A percentile compares a stretch with the other conserved stretches of the same genome.
Conservation (phyloP, 2,888 invertebrate species). For the Cetonia aurata region DNA sequence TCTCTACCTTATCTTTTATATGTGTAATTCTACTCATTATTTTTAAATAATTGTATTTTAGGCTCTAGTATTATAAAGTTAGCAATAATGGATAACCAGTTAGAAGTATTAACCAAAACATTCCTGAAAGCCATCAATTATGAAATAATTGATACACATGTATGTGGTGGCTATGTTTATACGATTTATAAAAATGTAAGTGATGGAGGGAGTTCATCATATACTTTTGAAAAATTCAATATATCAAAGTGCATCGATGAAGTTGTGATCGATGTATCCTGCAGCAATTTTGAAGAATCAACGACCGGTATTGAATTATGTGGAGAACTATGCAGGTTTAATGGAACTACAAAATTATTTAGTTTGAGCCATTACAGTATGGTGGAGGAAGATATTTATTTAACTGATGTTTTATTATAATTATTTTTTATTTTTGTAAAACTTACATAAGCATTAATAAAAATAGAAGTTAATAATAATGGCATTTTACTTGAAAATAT, state of each 20-base stretch:
- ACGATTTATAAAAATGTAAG: conserved; percentile 53
- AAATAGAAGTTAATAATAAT: not conserved
- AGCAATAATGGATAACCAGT: conserved; percentile 44
- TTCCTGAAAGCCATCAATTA: conserved; percentile 44
- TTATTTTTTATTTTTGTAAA: not conserved
- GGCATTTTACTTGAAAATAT: too few relatives aligned
- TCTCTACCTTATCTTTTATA: conserved; percentile 1
- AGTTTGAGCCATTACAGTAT: conserved; percentile 17
- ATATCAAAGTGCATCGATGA: not conserved
- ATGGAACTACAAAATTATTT: not conserved
- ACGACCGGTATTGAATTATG: not conserved
- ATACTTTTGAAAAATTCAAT: not conserved
- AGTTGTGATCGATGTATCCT: not conserved
- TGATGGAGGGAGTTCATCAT: not conserved
- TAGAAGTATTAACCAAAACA: conserved; percentile 48
- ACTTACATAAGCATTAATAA: conserved; percentile 1
- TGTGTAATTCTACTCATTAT: conserved; percentile 13
- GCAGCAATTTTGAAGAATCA: not conserved
- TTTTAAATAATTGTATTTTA: conserved; percentile 48
- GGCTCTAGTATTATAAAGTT: conserved; percentile 55
- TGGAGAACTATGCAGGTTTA: conserved; percentile 9
- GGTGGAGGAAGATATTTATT: conserved; percentile 14
- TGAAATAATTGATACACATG: conserved; percentile 53
- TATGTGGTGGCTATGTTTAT: conserved; percentile 55
- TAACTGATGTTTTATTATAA: conserved; percentile 15